Conservation (phyloP, 2,888 invertebrate species). For the Pyrochroa serraticornis region DNA sequence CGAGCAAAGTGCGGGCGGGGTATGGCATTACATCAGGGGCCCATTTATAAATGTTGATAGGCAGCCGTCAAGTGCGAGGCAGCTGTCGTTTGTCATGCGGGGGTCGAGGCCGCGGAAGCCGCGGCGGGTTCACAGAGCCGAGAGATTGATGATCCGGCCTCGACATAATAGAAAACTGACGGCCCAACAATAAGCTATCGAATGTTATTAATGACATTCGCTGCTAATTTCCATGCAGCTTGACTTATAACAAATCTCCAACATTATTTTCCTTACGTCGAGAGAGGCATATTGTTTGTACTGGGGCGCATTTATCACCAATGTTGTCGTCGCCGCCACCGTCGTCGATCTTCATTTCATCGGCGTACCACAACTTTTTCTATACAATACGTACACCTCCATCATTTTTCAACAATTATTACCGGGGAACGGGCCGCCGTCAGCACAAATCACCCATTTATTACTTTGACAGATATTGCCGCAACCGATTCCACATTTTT, state of each 20-base stretch:
- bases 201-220: constrained; percentile 56
- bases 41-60: constrained; percentile 73
- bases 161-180: constrained; percentile 59
- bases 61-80: constrained; percentile 66
- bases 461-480: constrained; percentile 7
- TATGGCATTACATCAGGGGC: constrained; percentile 45
- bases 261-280: constrained; percentile 51
- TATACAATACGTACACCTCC: constrained; percentile 12
- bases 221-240: constrained; percentile 54
- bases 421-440: constrained; percentile 3
- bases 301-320: constrained; percentile 32
- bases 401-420: constrained; percentile 27
- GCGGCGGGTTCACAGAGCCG: constrained; percentile 49
- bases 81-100: constrained; percentile 73
- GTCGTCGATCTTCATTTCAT: constrained; percentile 26
- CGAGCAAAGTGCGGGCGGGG: constrained; percentile 18
- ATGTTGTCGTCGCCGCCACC: constrained; percentile 12
- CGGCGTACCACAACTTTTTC: constrained; percentile 11
- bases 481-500: neutral
- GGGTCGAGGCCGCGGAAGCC: constrained; percentile 61
- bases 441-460: constrained; percentile 2
- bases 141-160: constrained; percentile 56
- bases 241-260: constrained; percentile 51
- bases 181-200: constrained; percentile 57
- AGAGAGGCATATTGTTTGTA: constrained; percentile 40